Base-by-base conservation (phyloP, 2,113 vertebrate genomes). In the Catharus minimus region DNA sequence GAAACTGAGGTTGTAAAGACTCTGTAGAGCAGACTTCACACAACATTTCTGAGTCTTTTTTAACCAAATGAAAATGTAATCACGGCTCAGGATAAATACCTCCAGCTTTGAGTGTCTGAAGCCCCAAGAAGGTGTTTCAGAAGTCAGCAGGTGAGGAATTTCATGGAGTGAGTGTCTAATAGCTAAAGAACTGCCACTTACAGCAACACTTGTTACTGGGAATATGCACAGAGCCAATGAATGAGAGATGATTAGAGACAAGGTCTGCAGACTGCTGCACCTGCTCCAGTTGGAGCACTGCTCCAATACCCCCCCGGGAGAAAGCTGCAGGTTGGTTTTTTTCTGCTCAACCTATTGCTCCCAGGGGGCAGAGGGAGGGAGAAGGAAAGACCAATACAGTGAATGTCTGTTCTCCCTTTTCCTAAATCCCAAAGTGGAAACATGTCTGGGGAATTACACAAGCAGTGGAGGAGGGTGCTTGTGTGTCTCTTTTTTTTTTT, bases 121-220 rank as follows among this genome's bases (percentile, higher is more conserved):
- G 62, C 23, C 84, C 72, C 56, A 62, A 79, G 74, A 76, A 85
- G 50, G 82, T 89, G 77, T 94, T 88, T 76, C 77, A 84, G 53
- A 64, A 94, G 60, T 93, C 78, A 66, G 82, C 89, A 87, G 85
- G 89, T 43, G 2, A 92, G 69, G 78, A 82, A 75, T 87, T 89
- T 65, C 71, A 58, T 66, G 66, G 84, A 76, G 65, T 36, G 58
- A 82, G 52, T 58, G 75, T 67, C 85, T 93, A 73, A 91, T 91
- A 94, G 93, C 84, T 85, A 22, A 94, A 85, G 93, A 87, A 89
- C 89, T 93, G 76, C 89, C 89, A 89, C 93, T 87, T 69, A 80
- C 85, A 91, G 78, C 1, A n/a, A 62, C 87, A 72, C 82, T 67
- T 75, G 53, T 53, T 82, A 76, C 85, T 68, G 58, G 66, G 82